Conservation (phyloP, 2,797 vertebrate genomes). For the Spheniscus humboldti region DNA sequence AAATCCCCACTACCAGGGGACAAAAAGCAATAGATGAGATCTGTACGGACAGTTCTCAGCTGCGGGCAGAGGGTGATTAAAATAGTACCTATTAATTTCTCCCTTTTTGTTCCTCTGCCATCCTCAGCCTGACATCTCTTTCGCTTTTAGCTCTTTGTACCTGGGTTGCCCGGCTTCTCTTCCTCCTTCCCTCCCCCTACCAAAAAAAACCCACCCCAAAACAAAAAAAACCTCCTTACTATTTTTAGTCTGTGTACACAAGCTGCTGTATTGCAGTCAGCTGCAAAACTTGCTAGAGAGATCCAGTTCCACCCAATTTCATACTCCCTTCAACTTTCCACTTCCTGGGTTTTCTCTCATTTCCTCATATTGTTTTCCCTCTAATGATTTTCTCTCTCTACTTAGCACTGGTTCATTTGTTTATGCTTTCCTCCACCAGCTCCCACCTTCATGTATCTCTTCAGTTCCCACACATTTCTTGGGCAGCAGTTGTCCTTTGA, state of each 20-base stretch:
- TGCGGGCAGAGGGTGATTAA: neutral
- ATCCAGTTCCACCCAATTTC: neutral
- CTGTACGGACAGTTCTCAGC: neutral
- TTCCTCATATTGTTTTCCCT: neutral
- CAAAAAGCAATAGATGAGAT: neutral
- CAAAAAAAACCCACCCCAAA: neutral
- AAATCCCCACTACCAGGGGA: neutral
- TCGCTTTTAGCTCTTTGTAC: neutral
- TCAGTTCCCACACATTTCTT: neutral
- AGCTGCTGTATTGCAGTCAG: neutral
- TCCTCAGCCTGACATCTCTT: neutral
- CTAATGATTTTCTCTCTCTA: neutral
- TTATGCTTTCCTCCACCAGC: neutral
- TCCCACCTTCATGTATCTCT: neutral
- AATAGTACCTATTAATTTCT: neutral
- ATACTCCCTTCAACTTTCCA: neutral
- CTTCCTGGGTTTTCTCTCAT: neutral
- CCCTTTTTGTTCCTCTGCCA: neutral
- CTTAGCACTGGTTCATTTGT: neutral
- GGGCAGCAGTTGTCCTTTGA: neutral
- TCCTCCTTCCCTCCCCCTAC: neutral
- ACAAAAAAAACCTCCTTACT: neutral
- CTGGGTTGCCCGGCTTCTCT: neutral
- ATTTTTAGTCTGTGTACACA: neutral
- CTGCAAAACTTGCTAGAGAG: neutral